These are phyloP conservation scores for Doris montereyensis DNA, from an alignment of 2,888 invertebrate species.

Conservation along the genomic window DNA sequence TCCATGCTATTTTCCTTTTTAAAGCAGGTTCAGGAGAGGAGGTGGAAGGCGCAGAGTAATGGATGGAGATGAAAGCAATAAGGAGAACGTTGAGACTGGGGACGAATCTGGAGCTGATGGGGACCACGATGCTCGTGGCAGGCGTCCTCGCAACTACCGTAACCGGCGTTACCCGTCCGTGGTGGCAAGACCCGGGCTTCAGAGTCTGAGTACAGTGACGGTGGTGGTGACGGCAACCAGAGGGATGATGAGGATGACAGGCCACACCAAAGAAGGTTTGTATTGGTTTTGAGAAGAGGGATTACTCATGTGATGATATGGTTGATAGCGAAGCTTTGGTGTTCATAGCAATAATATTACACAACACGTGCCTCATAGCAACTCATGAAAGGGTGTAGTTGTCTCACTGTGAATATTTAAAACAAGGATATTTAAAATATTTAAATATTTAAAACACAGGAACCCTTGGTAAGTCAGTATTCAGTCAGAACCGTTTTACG, in stretches of 20 bases:
- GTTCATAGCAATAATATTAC: too few relatives aligned
- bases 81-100: conserved; percentile 51
- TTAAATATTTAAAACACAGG: too few relatives aligned
- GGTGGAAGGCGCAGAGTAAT: conserved; percentile 41
- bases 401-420: too few relatives aligned
- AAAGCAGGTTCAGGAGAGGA: conserved; percentile 46
- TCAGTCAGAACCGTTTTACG: too few relatives aligned
- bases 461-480: too few relatives aligned
- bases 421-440: too few relatives aligned
- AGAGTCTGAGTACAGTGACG: conserved; percentile 47
- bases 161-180: conserved; percentile 45
- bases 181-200: conserved; percentile 43
- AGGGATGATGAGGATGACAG: conserved; percentile 48
- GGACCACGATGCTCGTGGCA: conserved; percentile 44
- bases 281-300: too few relatives aligned
- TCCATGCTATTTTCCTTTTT: too few relatives aligned
- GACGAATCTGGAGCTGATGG: conserved; percentile 49
- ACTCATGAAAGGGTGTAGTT: too few relatives aligned
- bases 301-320: too few relatives aligned
- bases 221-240: conserved; percentile 38
- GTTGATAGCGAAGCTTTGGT: too few relatives aligned
- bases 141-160: conserved; percentile 47
- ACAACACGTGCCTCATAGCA: too few relatives aligned
- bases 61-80: conserved; percentile 50
- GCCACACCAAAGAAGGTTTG: conserved; percentile 43